Conservation (phyloP, 2,797 vertebrate genomes). For the Neoniphon sammara region DNA sequence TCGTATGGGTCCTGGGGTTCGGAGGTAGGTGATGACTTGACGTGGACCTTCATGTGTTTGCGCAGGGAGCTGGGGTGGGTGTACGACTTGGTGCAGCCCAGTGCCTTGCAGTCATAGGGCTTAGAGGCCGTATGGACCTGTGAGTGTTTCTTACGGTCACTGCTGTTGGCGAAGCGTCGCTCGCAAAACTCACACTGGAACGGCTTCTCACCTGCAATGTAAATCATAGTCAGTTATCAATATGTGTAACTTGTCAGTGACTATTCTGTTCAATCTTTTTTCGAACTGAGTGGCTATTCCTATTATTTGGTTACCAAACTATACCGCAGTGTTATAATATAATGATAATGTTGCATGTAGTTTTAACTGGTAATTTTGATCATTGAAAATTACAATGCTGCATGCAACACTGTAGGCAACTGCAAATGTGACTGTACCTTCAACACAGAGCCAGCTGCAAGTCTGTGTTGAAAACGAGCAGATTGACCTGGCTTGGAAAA, state of each 20-base stretch:
- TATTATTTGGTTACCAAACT: too few relatives aligned
- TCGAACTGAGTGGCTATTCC: too few relatives aligned
- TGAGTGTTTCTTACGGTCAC: constrained; percentile 97
- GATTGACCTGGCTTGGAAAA: too few relatives aligned
- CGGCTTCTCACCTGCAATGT: constrained; percentile 94
- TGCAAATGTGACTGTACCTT: too few relatives aligned
- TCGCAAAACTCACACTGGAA: constrained; percentile 99
- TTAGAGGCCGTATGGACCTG: constrained; percentile 98
- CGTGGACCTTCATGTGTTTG: constrained; percentile 98
- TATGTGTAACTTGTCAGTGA: background rate
- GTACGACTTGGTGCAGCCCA: constrained; percentile 95
- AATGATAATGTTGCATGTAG: too few relatives aligned
- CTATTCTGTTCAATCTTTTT: background rate
- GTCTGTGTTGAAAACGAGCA: too few relatives aligned
- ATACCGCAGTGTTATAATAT: too few relatives aligned
- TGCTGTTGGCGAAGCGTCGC: constrained; percentile 98
- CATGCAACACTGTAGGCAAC: too few relatives aligned
- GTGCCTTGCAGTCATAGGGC: constrained; percentile 97
- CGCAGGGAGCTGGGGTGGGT: constrained; percentile 95
- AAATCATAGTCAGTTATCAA: constrained; percentile 32
- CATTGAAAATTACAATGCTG: too few relatives aligned
- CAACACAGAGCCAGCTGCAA: too few relatives aligned
- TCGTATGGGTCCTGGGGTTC: constrained; percentile 85
- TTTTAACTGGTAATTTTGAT: too few relatives aligned
- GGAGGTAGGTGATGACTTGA: constrained; percentile 91